Evolutionary conservation across 2,888 invertebrate genomes (phyloP), one percentile per base, ranked within the genome.

Genomic region (Allophyes oxyacanthae): DNA sequence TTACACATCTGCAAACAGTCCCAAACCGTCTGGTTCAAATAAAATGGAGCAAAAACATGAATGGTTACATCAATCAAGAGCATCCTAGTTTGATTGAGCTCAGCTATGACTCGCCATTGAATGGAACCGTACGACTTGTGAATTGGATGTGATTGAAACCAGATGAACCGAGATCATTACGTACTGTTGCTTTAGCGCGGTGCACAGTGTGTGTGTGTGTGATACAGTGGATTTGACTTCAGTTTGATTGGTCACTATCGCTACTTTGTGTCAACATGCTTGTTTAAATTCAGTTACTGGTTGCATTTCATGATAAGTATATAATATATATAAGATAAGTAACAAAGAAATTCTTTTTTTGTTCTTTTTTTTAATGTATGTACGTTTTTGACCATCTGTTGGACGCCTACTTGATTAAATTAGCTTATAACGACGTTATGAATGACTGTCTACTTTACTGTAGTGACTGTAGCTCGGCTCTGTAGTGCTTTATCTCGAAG

Each of bases 121-220:
- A 64, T 65, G 63, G 63, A 61, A 65, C 38, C 52, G 55, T 55
- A 61, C 59, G 72, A 72, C 63, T 73, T 63, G 67, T 77, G 64
- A 75, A 78, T 78, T 61, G 72, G 54, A 55, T 64, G 64, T 78
- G 78, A 79, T 78, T 73, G 77, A 73, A 78, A 52, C 55, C 75
- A 75, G 74, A 75, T 74, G 78, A 75, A 68, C 64, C 68, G 75
- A 68, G 65, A 65, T 75, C 79, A 77, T 73, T 74, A 73, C 61
- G 67, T 60, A 49, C 54, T 58, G 40, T 54, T 55, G 54, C 45
- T 70, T 37, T 45, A 57, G 51, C 37, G 44, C 37, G n/a, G n/a
- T n/a, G n/a, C n/a, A n/a, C n/a, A n/a, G n/a, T n/a, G n/a, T 42
- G 46, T 57, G 52, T 56, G 48, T 28, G 2, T 4, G 20, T n/a